Percentiles rank a stretch among this genome's conserved stretches.
phyloP scores from a whole-genome alignment of 1,140 invertebrate genomes.

The Macrosteles quadrilineatus region DNA sequence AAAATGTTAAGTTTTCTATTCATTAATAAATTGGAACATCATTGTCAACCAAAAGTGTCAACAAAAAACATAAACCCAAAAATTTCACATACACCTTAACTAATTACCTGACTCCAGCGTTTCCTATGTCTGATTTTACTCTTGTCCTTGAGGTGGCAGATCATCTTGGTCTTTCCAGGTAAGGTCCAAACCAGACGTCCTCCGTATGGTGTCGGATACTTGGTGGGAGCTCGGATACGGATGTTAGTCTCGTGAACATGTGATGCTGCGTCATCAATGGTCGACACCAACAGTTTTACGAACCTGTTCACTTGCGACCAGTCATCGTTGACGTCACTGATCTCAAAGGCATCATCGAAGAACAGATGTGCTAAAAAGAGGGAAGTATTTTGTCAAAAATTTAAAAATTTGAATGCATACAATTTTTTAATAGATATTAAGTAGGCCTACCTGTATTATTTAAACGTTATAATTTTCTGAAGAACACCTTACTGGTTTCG shows the following conservation, averaged over 20 bases:
- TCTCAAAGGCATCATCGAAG: conserved; percentile 98
- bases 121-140: conserved; percentile 95
- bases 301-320: conserved; percentile 95
- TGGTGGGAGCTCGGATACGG: conserved; percentile 86
- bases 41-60: no score
- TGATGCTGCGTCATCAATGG: conserved; percentile 92
- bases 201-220: conserved; percentile 93
- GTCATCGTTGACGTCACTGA: conserved; percentile 91
- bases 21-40: no score
- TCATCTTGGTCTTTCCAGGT: conserved; percentile 97
- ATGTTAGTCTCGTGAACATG: conserved; percentile 86
- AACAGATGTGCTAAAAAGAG: conserved; percentile 96
- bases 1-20: no score
- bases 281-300: conserved; percentile 90
- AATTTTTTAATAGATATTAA: no score
- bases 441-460: no score
- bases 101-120: conserved; percentile 76
- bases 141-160: conserved; percentile 97
- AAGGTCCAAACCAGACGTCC: conserved; percentile 92
- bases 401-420: no score
- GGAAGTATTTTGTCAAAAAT: no score
- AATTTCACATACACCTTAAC: no score
- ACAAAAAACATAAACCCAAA: no score
- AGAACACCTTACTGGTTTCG: no score
- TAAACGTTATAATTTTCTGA: no score